These are phyloP conservation scores for Aphelinus certus DNA, from an alignment of 1,140 invertebrate genomes.

Conservation along the genomic window DNA sequence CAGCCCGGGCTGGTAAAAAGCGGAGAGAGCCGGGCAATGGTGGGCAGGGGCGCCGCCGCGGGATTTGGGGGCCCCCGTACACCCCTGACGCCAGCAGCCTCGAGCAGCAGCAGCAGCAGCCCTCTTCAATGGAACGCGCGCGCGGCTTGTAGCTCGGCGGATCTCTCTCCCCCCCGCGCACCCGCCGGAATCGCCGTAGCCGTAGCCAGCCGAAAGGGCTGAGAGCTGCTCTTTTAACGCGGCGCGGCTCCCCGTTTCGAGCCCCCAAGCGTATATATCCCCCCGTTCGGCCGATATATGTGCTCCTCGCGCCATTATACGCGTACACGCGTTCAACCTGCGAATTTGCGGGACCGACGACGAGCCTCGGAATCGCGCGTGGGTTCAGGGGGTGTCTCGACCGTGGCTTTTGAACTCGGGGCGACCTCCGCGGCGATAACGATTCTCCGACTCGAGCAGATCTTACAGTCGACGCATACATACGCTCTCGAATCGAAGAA, in stretches of 20 bases:
- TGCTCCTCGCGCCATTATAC: no score
- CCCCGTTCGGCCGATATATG: no score
- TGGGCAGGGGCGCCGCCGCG: constrained; percentile 35
- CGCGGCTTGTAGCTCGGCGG: no score
- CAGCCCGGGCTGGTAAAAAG: constrained; percentile 6
- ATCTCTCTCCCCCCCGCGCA: neutral
- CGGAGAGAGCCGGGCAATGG: constrained; percentile 7
- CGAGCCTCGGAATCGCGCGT: no score
- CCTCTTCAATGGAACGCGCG: constrained; percentile 60
- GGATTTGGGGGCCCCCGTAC: constrained; percentile 53
- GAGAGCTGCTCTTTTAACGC: neutral
- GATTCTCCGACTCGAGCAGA: no score
- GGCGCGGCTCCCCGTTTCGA: constrained; percentile 26
- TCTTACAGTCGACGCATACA: no score
- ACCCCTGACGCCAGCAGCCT: constrained; percentile 9
- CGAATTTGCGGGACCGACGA: no score
- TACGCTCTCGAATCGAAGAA: no score
- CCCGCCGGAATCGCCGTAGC: constrained; percentile 4
- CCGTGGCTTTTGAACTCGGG: no score
- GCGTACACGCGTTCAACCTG: no score
- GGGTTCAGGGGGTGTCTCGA: no score
- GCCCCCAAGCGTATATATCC: neutral
- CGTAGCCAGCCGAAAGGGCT: neutral
- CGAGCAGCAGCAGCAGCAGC: constrained; percentile 42
- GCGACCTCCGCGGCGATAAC: no score